Conservation (phyloP, 1,140 invertebrate species). For the Ceratina calcarata region DNA sequence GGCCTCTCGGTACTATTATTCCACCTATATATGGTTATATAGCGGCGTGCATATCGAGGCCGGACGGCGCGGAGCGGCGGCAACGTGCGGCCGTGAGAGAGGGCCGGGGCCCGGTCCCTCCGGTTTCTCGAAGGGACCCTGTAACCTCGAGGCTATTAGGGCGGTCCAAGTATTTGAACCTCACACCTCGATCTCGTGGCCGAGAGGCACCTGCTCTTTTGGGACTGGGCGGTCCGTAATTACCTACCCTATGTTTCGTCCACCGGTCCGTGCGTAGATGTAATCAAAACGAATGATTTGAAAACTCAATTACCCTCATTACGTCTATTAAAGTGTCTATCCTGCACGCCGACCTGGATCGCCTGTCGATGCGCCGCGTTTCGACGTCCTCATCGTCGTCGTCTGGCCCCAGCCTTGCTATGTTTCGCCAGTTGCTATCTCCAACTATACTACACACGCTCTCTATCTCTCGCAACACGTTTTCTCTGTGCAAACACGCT, state of each 20-base stretch:
- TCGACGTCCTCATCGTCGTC: constrained; percentile 13
- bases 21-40: constrained; percentile 11
- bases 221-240: constrained; percentile 79
- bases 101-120: constrained; percentile 39
- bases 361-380: background rate
- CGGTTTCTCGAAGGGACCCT: constrained; percentile 70
- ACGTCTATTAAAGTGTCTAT: constrained; percentile 75
- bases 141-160: constrained; percentile 78
- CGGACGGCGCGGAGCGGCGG: background rate
- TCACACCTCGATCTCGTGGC: constrained; percentile 77
- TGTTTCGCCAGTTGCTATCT: background rate
- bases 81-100: background rate
- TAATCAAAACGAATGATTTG: constrained; percentile 79
- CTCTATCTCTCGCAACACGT: background rate
- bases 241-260: constrained; percentile 74
- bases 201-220: constrained; percentile 79
- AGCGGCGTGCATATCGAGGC: constrained; percentile 10
- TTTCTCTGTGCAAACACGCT: constrained; percentile 1
- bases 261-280: constrained; percentile 72
- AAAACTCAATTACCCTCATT: constrained; percentile 79
- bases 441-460: too few species aligned
- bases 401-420: background rate
- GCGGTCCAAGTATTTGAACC: constrained; percentile 79
- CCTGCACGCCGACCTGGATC: constrained; percentile 33
- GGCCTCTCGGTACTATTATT: constrained; percentile 43